A percentile compares a stretch with the other conserved stretches of the same genome.
Conservation (phyloP, 2,113 vertebrate species). For the Colius striatus region DNA sequence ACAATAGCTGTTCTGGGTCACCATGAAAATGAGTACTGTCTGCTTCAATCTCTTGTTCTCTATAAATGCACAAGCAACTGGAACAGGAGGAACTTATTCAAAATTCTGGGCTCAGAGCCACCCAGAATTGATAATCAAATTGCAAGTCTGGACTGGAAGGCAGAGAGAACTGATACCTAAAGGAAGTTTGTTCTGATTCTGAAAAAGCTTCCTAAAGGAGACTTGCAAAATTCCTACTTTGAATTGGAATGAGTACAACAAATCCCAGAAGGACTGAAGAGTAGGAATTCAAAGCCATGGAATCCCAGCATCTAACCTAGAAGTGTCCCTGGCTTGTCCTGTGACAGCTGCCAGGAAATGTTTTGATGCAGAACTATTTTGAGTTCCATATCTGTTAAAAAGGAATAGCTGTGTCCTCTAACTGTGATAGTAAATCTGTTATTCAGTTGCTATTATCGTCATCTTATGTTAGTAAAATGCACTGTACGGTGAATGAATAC, state of each 20-base stretch:
- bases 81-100: neutral
- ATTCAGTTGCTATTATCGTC: neutral
- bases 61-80: neutral
- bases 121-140: neutral
- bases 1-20: slow-evolving; percentile 48
- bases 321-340: neutral
- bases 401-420: neutral
- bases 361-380: neutral
- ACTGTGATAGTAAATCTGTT: neutral
- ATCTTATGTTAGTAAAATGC: neutral
- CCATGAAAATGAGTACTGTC: slow-evolving; percentile 49
- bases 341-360: neutral
- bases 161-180: neutral
- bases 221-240: neutral
- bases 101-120: slow-evolving; percentile 10
- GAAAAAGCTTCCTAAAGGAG: neutral
- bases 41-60: slow-evolving; percentile 35
- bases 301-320: neutral
- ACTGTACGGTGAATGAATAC: neutral
- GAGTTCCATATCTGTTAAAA: neutral
- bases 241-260: neutral
- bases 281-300: neutral
- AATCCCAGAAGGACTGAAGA: neutral
- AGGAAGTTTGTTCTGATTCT: neutral
- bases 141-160: neutral